These are phyloP conservation scores for Lepidiolamprologus cunningtoni DNA, from an alignment of 2,113 vertebrate genomes.

Conservation along the genomic window DNA sequence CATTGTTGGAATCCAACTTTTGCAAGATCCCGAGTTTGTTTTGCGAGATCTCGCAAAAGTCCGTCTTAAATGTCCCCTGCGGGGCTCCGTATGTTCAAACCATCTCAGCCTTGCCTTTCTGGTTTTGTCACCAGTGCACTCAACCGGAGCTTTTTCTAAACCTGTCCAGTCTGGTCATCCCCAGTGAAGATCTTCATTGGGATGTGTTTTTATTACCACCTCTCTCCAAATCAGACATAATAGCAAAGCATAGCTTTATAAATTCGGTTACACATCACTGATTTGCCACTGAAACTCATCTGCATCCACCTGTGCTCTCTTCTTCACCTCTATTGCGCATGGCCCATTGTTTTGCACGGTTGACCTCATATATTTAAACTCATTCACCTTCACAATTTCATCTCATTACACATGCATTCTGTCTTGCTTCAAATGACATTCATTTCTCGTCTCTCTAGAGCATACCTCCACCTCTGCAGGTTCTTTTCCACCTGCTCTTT, in stretches of 20 bases:
- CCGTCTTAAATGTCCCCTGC: too few relatives aligned
- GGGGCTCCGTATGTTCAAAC: background rate
- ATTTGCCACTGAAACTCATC: background rate
- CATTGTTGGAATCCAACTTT: background rate
- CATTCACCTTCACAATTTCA: background rate
- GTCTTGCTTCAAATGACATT: background rate
- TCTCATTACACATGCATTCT: background rate
- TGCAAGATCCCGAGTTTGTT: too few relatives aligned
- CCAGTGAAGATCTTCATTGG: background rate
- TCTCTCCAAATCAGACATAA: background rate
- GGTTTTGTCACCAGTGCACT: background rate
- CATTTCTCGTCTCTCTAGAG: background rate
- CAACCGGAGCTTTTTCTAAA: background rate
- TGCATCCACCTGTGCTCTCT: background rate
- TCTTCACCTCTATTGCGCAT: background rate
- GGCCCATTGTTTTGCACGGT: background rate
- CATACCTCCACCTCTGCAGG: background rate
- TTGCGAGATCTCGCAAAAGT: background rate
- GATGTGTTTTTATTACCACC: background rate
- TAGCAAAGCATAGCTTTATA: background rate
- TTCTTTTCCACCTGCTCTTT: background rate
- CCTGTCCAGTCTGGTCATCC: background rate
- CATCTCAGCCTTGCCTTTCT: background rate
- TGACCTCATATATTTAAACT: background rate
- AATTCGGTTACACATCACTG: background rate